Base-by-base conservation (phyloP, 37 sponge, comb jelly and placozoan genomes). In the Dysidea cf. avara region DNA sequence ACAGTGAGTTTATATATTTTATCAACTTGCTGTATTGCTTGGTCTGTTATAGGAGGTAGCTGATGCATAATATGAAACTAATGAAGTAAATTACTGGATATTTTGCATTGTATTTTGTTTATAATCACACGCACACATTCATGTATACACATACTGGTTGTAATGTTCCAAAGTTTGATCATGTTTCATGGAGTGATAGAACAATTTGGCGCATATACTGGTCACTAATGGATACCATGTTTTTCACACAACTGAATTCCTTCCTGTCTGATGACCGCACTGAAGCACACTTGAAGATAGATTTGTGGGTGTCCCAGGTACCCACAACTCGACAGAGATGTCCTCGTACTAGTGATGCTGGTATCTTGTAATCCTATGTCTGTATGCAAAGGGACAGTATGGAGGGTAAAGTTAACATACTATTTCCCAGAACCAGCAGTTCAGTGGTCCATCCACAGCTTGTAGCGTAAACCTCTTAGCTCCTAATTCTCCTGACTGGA, bases 371-470 rank as follows among this genome's bases (percentile, higher is more conserved):
- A 60, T 50, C 89, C 84, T 71, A n/a, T n/a, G 35, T 22, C 1
- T 61, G 56, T 26, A 83, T 11, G 20, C 38, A 75, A 22, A 76
- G 84, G 52, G 70, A 72, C 5, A 32, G 11, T 7, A 35, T 47
- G 29, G 68, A 77, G 17, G 28, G n/a, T 26, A 36, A 22, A 14
- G 32, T 33, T 28, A 2, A 77, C 58, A 53, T 69, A 79, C 80
- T 56, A 89, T 89, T 56, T 89, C 84, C 83, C 83, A 89, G 80
- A 51, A 89, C 22, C 74, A 24, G 28, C 81, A 89, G 64, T 68
- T 52, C 47, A 89, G 28, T 40, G 56, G 26, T 39, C 89, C 89
- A 75, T 79, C 84, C 16, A 49, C 17, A 43, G 89, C 52, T 54
- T 66, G 49, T 2, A 89, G 22, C 16, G 38, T 52, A 39, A 89